phyloP scores from a whole-genome alignment of 2,113 vertebrate genomes.

The Pseudolaguvia tuberculata region DNA sequence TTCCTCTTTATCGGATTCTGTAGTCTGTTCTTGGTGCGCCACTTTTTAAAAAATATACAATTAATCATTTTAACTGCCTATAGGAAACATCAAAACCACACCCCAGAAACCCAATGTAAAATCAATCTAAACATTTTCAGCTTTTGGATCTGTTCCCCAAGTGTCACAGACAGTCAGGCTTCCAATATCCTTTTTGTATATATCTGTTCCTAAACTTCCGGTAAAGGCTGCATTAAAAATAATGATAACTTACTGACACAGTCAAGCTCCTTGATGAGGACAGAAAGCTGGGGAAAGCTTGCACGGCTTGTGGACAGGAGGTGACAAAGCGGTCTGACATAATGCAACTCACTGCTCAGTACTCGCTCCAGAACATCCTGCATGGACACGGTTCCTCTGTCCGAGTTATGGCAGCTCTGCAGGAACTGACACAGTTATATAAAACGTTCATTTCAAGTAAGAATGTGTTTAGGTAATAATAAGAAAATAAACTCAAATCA shows the following conservation, averaged over 20 bases:
- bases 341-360: conserved; percentile 53
- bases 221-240: background rate
- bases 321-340: conserved; percentile 60
- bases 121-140: background rate
- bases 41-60: background rate
- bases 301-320: conserved; percentile 59
- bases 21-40: conserved; percentile 30
- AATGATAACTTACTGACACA: conserved; percentile 56
- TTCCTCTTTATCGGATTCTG: conserved; percentile 24
- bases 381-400: conserved; percentile 54
- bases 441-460: background rate
- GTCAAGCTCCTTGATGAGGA: conserved; percentile 62
- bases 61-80: background rate
- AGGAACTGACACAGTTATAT: conserved; percentile 41
- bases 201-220: background rate
- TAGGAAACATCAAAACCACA: background rate
- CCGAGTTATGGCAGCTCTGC: conserved; percentile 54
- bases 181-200: background rate
- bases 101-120: too few relatives aligned
- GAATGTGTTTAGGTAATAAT: background rate
- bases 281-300: conserved; percentile 58
- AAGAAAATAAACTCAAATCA: background rate
- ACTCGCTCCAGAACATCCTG: conserved; percentile 56
- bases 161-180: background rate
- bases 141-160: background rate